A percentile compares a stretch with the other conserved stretches of the same genome.
These are phyloP conservation scores for Tetrao urogallus DNA, from an alignment of 2,113 vertebrate genomes.

Conservation along the genomic window DNA sequence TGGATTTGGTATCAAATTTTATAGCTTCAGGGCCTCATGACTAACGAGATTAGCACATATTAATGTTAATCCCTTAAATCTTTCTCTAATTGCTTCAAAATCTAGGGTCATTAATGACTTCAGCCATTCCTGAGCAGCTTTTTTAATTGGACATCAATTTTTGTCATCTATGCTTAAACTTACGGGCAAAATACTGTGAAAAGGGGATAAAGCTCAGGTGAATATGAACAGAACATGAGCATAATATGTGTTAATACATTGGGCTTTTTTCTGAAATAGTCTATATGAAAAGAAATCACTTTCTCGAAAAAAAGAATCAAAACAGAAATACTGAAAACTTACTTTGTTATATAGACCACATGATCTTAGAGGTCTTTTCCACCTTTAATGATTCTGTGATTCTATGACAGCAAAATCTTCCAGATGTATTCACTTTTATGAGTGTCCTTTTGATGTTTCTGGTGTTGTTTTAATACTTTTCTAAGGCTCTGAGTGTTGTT, in stretches of 20 bases:
- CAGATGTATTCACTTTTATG: not conserved
- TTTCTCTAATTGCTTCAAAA: conserved; percentile 35
- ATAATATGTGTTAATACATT: not conserved
- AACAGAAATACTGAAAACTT: not conserved
- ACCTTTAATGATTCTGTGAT: no score
- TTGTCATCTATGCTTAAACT: not conserved
- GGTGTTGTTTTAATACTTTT: not conserved
- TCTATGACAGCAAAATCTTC: not conserved
- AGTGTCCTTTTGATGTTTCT: not conserved
- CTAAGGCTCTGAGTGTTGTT: not conserved
- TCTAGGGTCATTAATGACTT: conserved; percentile 10
- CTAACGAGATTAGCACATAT: conserved; percentile 39
- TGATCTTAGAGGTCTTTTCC: no score
- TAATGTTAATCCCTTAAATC: conserved; percentile 48
- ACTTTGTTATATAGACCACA: not conserved
- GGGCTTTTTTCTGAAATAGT: not conserved
- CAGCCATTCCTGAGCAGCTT: not conserved
- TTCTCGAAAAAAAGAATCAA: not conserved
- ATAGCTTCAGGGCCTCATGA: conserved; percentile 3
- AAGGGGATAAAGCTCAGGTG: not conserved
- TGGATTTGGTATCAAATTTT: conserved; percentile 10
- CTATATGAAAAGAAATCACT: not conserved
- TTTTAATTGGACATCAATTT: not conserved
- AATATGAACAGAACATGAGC: not conserved
- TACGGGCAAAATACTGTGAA: not conserved